Evolutionary conservation across 2,888 invertebrate genomes (phyloP).

Genomic region (Metellina segmentata): DNA sequence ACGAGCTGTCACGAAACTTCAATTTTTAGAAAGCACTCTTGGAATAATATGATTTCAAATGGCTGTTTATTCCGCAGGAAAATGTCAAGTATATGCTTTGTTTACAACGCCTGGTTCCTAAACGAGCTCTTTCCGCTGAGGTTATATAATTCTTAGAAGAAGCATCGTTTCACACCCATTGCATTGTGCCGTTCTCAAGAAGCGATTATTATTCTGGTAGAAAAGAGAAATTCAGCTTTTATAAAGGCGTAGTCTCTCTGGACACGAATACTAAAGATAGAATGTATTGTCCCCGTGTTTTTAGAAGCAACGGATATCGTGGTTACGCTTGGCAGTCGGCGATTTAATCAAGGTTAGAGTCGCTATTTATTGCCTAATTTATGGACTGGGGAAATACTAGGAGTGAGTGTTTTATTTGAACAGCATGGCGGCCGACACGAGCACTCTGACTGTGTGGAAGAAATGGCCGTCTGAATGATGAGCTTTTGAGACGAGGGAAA

Average conservation of each 20-base stretch:
- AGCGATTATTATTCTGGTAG: not conserved
- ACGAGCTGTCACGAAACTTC: too few species aligned
- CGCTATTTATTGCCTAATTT: not conserved
- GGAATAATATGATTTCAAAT: too few species aligned
- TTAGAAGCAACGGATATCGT: not conserved
- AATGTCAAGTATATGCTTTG: too few species aligned
- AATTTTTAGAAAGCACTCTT: too few species aligned
- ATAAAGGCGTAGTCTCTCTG: not conserved
- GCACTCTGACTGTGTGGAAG: not conserved
- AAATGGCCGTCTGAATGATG: not conserved
- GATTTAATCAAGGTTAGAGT: not conserved
- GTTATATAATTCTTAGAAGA: not conserved
- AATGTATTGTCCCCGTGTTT: not conserved
- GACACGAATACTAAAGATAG: not conserved
- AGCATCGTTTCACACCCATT: not conserved
- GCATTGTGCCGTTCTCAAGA: not conserved
- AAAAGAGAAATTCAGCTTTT: not conserved
- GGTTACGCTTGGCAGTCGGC: not conserved
- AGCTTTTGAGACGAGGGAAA: too few species aligned
- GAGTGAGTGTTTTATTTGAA: not conserved
- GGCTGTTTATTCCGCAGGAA: too few species aligned
- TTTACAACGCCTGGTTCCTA: too few species aligned
- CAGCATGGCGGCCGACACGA: not conserved
- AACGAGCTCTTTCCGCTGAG: not conserved
- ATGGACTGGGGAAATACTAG: not conserved